phyloP scores from a whole-genome alignment of 2,888 invertebrate genomes.

The Nephrotoma guestfalica region DNA sequence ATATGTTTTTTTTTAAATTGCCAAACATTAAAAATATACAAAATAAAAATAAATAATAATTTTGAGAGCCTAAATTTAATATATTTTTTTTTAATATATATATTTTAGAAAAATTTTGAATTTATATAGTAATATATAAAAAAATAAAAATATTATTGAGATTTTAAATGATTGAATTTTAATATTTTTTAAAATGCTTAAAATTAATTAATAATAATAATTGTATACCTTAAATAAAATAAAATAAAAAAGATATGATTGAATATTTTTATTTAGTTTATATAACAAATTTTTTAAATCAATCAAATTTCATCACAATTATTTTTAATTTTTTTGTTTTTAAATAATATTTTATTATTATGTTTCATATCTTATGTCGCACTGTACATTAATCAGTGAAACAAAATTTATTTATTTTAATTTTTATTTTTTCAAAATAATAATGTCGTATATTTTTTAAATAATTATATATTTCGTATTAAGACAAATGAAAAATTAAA shows the following conservation, averaged over 20 bases:
- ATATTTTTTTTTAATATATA: neutral
- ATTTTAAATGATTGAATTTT: neutral
- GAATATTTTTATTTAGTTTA: neutral
- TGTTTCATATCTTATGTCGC: neutral
- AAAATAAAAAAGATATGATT: neutral
- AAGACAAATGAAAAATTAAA: neutral
- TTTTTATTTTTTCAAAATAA: neutral
- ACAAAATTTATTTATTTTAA: neutral
- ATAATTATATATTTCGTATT: neutral
- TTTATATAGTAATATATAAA: neutral
- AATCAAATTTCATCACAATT: neutral
- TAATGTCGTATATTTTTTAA: neutral
- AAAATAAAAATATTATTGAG: neutral
- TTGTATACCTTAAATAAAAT: neutral
- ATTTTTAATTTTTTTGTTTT: neutral
- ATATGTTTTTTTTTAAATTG: neutral
- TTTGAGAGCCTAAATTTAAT: neutral
- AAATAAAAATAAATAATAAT: neutral
- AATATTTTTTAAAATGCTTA: neutral
- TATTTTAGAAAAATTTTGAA: neutral
- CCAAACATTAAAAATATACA: neutral
- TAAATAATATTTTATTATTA: neutral
- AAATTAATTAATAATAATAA: neutral
- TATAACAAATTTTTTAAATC: neutral
- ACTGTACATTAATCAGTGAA: neutral